Percentiles rank a stretch among this genome's conserved stretches.
These are phyloP conservation scores for Papilio dardanus DNA, from an alignment of 1,140 invertebrate genomes.

Conservation along the genomic window DNA sequence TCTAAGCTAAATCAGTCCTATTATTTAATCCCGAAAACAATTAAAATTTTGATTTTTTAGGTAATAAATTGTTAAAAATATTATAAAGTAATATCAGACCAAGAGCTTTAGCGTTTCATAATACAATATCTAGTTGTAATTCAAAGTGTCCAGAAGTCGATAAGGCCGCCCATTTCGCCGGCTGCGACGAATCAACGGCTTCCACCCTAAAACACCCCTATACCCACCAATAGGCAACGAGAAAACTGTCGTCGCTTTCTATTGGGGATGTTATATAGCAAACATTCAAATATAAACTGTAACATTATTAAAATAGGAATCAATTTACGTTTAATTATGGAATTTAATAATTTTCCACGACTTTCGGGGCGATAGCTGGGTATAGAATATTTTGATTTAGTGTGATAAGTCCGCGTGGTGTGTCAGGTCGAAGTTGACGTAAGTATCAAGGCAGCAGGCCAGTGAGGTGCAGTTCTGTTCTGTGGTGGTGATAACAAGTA, in stretches of 20 bases:
- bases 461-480: slow-evolving; percentile 47
- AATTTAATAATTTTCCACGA: slow-evolving; percentile 64
- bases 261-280: slow-evolving; percentile 48
- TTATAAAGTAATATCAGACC: neutral
- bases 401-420: slow-evolving; percentile 49
- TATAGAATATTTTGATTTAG: slow-evolving; percentile 73
- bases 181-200: slow-evolving; percentile 62
- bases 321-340: slow-evolving; percentile 33
- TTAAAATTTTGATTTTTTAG: neutral
- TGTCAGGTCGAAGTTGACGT: slow-evolving; percentile 41
- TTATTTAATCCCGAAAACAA: neutral
- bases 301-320: neutral
- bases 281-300: slow-evolving; percentile 39
- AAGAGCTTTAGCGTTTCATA: slow-evolving; percentile 9
- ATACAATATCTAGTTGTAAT: slow-evolving; percentile 23
- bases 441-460: neutral
- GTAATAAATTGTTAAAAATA: too few relatives aligned
- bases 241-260: slow-evolving; percentile 61
- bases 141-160: slow-evolving; percentile 46
- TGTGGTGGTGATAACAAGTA: slow-evolving; percentile 60
- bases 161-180: slow-evolving; percentile 59
- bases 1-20: neutral
- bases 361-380: slow-evolving; percentile 50
- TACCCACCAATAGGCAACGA: slow-evolving; percentile 57
- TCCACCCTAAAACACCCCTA: slow-evolving; percentile 58